Conservation (phyloP, 2,113 vertebrate genomes). For the Tragulus kanchil region DNA sequence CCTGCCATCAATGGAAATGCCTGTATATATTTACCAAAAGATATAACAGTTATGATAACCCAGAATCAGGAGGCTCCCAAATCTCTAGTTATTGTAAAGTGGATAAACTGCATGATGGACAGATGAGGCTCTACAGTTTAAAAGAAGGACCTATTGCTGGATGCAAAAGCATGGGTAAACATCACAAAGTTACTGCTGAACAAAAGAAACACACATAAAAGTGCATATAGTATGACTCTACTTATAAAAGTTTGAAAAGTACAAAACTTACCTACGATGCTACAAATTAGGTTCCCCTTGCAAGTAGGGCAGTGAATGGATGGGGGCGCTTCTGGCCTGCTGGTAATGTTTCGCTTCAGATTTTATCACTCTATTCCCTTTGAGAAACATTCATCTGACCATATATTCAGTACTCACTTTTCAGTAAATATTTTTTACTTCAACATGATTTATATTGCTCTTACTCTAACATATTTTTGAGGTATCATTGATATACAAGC, state of each 20-base stretch:
- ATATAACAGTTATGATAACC: not conserved
- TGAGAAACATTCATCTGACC: not conserved
- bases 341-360: not conserved
- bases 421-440: not conserved
- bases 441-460: not conserved
- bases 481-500: not conserved
- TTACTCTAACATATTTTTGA: not conserved
- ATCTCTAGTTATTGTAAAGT: not conserved
- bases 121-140: not conserved
- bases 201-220: not conserved
- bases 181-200: not conserved
- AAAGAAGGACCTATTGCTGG: not conserved
- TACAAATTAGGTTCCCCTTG: not conserved
- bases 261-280: not conserved
- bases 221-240: not conserved
- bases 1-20: not conserved
- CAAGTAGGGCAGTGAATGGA: not conserved
- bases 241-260: constrained; percentile 7
- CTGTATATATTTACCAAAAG: not conserved
- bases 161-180: not conserved
- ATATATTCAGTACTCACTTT: not conserved
- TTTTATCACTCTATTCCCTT: not conserved
- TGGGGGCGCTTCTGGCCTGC: not conserved
- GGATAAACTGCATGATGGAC: not conserved
- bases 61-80: not conserved